phyloP scores from a whole-genome alignment of 64 coral and sea anemone genomes.

The Hydrozoanthus tunicans region DNA sequence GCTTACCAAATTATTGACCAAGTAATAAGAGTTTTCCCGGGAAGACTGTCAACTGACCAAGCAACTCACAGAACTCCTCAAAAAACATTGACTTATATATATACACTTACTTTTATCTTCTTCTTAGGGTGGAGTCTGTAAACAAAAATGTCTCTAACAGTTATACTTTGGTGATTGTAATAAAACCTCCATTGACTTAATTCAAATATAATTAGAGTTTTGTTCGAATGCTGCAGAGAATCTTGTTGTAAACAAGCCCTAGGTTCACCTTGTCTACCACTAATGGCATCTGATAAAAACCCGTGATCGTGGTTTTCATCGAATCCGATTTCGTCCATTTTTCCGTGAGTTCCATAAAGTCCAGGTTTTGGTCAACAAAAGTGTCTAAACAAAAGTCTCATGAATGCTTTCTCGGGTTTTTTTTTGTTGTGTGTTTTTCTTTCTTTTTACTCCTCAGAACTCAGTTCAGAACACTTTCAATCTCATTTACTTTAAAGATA shows the following conservation, averaged over 20 bases:
- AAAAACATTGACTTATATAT: not conserved
- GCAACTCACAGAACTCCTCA: not conserved
- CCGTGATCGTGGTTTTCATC: not conserved
- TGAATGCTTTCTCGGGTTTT: no score
- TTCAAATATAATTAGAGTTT: not conserved
- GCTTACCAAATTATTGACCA: no score
- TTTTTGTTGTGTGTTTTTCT: no score
- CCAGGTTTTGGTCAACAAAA: not conserved
- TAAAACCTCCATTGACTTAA: not conserved
- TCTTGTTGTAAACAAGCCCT: not conserved
- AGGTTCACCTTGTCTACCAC: not conserved
- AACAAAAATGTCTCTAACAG: not conserved
- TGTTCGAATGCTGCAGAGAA: not conserved
- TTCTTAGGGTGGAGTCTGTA: conserved; percentile 1
- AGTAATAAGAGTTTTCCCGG: no score
- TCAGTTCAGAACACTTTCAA: no score
- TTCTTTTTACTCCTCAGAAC: no score
- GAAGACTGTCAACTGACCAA: no score
- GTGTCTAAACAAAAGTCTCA: not conserved
- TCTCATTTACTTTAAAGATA: no score
- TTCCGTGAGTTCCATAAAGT: not conserved
- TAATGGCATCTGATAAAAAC: not conserved
- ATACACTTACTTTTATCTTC: not conserved
- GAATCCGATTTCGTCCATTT: not conserved
- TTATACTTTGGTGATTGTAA: not conserved